Evolutionary conservation across 2,797 vertebrate species (phyloP).

Genomic region (Cygnus olor): DNA sequence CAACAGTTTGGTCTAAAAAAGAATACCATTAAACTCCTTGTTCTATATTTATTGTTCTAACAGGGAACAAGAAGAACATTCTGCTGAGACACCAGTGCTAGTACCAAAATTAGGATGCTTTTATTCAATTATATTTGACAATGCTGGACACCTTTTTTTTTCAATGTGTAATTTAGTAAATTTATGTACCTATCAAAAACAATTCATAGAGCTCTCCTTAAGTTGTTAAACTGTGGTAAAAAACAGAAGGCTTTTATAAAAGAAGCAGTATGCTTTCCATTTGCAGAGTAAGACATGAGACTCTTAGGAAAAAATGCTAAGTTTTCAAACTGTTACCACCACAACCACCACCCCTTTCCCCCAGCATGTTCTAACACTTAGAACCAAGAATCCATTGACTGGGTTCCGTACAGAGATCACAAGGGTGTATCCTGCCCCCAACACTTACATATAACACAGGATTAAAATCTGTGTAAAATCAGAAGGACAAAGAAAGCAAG

Average conservation of each 20-base stretch:
- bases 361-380: neutral
- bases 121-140: conserved; percentile 65
- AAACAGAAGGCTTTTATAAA: neutral
- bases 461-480: neutral
- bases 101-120: conserved; percentile 55
- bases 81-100: conserved; percentile 42
- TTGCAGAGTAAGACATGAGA: neutral
- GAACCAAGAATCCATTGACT: neutral
- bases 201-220: conserved; percentile 22
- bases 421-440: neutral
- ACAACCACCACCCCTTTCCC: neutral
- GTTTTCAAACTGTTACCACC: neutral
- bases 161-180: conserved; percentile 40
- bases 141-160: conserved; percentile 10
- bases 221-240: conserved; percentile 15
- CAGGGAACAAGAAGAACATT: conserved; percentile 46
- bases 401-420: neutral
- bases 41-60: conserved; percentile 60
- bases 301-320: neutral
- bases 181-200: conserved; percentile 49
- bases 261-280: neutral
- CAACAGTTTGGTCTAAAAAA: conserved; percentile 64
- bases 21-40: conserved; percentile 53
- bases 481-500: neutral
- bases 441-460: neutral